These are phyloP conservation scores for Cyclophora punctaria DNA, from an alignment of 2,888 invertebrate species.

Conservation along the genomic window DNA sequence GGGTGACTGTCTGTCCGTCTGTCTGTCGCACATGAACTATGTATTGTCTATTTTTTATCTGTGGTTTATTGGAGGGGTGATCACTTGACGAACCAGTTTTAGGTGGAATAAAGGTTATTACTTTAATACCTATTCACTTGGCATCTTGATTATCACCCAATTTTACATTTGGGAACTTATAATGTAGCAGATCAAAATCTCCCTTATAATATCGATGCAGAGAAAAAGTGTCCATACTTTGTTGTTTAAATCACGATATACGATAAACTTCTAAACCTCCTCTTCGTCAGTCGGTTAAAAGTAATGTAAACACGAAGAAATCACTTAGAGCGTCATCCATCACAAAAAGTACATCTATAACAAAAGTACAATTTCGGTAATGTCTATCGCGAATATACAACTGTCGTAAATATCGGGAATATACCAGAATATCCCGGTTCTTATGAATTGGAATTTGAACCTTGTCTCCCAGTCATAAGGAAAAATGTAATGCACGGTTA, in stretches of 20 bases:
- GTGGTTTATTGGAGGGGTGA: slow-evolving; percentile 9
- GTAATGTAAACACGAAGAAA: no score
- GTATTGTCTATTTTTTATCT: slow-evolving; percentile 19
- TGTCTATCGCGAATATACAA: slow-evolving; percentile 36
- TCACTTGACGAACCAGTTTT: slow-evolving; percentile 3
- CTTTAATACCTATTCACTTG: no score
- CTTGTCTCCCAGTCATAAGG: slow-evolving; percentile 8
- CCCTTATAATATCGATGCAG: no score
- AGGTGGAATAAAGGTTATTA: no score
- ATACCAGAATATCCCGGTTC: slow-evolving; percentile 7
- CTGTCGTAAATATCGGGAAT: slow-evolving; percentile 41
- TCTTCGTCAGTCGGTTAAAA: no score
- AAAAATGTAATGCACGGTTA: slow-evolving; percentile 5
- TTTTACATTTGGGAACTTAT: no score
- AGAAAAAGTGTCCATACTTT: no score
- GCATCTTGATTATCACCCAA: no score
- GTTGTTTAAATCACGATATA: no score
- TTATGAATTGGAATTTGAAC: no score
- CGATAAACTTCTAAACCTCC: no score
- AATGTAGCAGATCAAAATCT: no score
- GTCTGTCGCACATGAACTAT: slow-evolving; percentile 23
- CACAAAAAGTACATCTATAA: background rate
- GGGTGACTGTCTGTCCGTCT: slow-evolving; percentile 20
- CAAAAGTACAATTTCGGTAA: slow-evolving; percentile 51
- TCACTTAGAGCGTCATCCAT: background rate